Conservation (phyloP, 2,888 invertebrate species). For the Tetanocera ferruginea region DNA sequence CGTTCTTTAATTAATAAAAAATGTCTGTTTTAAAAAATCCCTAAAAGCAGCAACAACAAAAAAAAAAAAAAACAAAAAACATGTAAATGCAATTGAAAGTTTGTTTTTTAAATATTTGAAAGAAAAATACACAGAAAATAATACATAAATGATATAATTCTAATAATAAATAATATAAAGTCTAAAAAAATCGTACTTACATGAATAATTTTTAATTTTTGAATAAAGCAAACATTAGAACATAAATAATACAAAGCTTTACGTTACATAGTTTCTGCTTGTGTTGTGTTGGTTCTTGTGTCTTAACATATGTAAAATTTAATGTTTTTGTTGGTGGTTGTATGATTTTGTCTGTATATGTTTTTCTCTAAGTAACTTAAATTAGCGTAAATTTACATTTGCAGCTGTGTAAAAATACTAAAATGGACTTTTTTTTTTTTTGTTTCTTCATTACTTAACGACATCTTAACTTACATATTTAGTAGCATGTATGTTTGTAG, state of each 20-base stretch:
- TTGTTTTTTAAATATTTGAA: background rate
- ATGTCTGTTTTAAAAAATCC: background rate
- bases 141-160: background rate
- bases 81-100: background rate
- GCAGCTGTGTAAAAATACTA: constrained; percentile 1
- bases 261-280: background rate
- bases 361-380: background rate
- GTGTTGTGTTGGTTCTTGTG: background rate
- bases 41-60: background rate
- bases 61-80: background rate
- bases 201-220: too few species aligned
- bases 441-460: background rate
- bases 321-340: background rate
- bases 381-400: constrained; percentile 2
- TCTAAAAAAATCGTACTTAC: too few species aligned
- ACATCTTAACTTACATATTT: background rate
- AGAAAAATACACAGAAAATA: background rate
- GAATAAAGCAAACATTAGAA: too few species aligned
- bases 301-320: background rate
- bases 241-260: too few species aligned
- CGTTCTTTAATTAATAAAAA: background rate
- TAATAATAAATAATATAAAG: too few species aligned
- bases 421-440: constrained; percentile 9
- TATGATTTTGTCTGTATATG: background rate
- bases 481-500: background rate